Evolutionary conservation across 2,888 invertebrate genomes (phyloP).

Genomic region (Chouioia cunea): DNA sequence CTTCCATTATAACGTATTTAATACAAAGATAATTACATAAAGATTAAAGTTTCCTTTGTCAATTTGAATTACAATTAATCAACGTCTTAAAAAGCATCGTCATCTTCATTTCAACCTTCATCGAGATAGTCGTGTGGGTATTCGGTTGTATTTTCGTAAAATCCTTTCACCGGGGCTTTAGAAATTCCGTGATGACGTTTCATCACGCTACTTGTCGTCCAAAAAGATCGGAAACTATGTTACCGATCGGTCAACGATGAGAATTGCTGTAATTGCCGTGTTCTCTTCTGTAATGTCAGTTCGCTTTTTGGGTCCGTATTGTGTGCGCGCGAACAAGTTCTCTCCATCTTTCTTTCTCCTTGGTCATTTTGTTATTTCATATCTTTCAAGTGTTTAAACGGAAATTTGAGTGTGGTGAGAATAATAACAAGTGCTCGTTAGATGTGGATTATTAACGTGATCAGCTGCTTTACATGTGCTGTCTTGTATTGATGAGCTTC

Average conservation of each 20-base stretch:
- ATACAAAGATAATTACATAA: too few species aligned
- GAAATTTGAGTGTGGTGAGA: too few species aligned
- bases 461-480: too few species aligned
- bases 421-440: too few species aligned
- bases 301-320: not conserved
- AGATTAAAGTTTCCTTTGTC: too few species aligned
- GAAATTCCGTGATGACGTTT: conserved; percentile 17
- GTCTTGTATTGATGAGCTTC: too few species aligned
- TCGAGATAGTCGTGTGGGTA: not conserved
- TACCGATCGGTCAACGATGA: conserved; percentile 36
- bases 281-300: not conserved
- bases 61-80: too few species aligned
- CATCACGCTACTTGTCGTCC: conserved; percentile 1
- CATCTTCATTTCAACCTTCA: not conserved
- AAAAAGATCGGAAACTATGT: conserved; percentile 27
- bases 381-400: too few species aligned
- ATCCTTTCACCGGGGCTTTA: conserved; percentile 34
- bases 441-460: too few species aligned
- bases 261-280: conserved; percentile 41
- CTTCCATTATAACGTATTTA: too few species aligned
- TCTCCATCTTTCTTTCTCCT: too few species aligned
- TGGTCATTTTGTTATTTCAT: too few species aligned
- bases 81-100: not conserved
- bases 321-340: conserved; percentile 1
- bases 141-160: conserved; percentile 10